Percentiles rank a stretch among this genome's conserved stretches.
phyloP scores from a whole-genome alignment of 2,797 vertebrate species.

The Podarcis lilfordi region DNA sequence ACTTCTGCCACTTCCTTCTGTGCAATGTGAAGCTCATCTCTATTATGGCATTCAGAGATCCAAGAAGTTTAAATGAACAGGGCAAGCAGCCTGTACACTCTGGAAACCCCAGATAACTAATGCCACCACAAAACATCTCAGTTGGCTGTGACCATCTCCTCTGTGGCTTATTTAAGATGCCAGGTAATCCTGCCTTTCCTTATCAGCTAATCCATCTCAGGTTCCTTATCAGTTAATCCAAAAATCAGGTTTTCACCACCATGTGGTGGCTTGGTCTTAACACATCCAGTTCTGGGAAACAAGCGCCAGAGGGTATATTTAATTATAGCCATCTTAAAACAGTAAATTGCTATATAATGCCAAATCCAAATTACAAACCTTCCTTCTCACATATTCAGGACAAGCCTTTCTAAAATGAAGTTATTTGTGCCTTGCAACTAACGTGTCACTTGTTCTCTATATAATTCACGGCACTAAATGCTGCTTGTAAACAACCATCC shows the following conservation, averaged over 20 bases:
- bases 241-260: too few relatives aligned
- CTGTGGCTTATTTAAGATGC: neutral
- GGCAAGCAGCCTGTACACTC: neutral
- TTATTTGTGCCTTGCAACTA: neutral
- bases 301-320: neutral
- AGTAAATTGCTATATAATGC: neutral
- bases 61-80: neutral
- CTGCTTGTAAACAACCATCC: neutral
- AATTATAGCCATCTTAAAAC: neutral
- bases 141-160: neutral
- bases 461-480: neutral
- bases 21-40: neutral
- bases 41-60: neutral
- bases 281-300: neutral
- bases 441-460: neutral
- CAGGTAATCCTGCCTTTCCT: neutral
- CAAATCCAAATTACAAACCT: neutral
- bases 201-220: too few relatives aligned
- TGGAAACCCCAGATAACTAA: neutral
- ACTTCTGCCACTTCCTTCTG: neutral
- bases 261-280: neutral
- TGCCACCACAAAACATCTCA: neutral
- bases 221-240: too few relatives aligned
- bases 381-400: neutral
- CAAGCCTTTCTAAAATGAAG: neutral